These are phyloP conservation scores for Plectus sambesii DNA, from an alignment of 1,140 invertebrate species.

Conservation along the genomic window DNA sequence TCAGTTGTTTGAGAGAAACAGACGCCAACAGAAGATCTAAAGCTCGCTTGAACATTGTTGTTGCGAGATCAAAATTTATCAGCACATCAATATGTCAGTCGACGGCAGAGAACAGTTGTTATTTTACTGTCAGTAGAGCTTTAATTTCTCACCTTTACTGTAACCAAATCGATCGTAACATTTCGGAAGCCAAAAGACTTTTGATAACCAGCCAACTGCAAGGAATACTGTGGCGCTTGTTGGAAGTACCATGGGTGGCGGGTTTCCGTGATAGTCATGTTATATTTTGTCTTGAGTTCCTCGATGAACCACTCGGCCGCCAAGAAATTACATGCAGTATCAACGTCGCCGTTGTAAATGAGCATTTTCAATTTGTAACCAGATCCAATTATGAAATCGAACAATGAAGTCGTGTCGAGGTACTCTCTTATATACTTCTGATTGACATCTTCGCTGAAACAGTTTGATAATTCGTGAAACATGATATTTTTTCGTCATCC, in stretches of 20 bases:
- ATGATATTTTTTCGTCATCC: constrained; percentile 3
- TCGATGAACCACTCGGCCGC: constrained; percentile 53
- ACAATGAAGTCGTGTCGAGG: constrained; percentile 27
- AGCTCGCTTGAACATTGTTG: too few relatives aligned
- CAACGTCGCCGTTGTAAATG: constrained; percentile 53
- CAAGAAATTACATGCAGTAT: constrained; percentile 53
- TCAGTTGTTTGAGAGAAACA: too few relatives aligned
- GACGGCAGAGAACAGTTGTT: too few relatives aligned
- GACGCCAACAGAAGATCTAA: too few relatives aligned
- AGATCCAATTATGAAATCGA: constrained; percentile 24
- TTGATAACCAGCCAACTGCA: constrained; percentile 13
- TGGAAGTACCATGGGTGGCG: constrained; percentile 19
- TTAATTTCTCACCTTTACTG: constrained; percentile 26
- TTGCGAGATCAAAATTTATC: too few relatives aligned
- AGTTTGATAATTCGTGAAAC: neutral
- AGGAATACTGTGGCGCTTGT: constrained; percentile 4
- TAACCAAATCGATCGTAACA: constrained; percentile 20
- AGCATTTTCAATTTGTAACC: constrained; percentile 45
- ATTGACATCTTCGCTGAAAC: constrained; percentile 12
- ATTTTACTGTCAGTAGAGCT: too few relatives aligned
- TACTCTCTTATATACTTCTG: constrained; percentile 18
- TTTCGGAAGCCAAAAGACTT: constrained; percentile 3
- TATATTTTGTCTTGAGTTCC: constrained; percentile 17
- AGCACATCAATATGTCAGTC: too few relatives aligned
- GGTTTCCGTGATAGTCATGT: constrained; percentile 12